Percentiles rank a stretch among this genome's conserved stretches.
These are phyloP conservation scores for Emydura subglobosa DNA, from an alignment of 2,113 vertebrate genomes.

Conservation along the genomic window DNA sequence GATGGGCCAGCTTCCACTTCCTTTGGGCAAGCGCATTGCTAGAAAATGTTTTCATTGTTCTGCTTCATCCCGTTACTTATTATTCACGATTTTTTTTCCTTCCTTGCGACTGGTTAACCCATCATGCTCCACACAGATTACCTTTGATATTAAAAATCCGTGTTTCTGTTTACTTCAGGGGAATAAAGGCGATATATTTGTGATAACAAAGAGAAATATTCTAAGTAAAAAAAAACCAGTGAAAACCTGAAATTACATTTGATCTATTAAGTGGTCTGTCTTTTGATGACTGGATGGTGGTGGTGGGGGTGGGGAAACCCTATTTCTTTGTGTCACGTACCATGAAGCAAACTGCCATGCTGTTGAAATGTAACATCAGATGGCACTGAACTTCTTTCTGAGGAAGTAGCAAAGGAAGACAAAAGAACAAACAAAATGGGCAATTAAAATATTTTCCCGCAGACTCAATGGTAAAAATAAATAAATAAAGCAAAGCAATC, in stretches of 20 bases:
- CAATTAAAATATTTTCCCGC: background rate
- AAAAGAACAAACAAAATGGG: background rate
- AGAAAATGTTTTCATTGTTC: background rate
- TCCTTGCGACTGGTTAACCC: background rate
- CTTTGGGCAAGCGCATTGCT: background rate
- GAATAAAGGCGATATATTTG: background rate
- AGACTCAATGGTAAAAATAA: background rate
- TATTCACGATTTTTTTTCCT: background rate
- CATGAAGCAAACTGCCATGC: background rate
- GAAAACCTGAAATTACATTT: fast-evolving
- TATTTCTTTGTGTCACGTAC: fast-evolving
- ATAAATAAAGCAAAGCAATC: fast-evolving
- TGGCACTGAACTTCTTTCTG: background rate
- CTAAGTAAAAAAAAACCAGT: background rate
- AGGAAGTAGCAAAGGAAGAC: background rate
- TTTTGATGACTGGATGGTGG: background rate
- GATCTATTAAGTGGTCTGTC: background rate
- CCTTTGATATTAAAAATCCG: background rate
- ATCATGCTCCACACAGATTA: background rate
- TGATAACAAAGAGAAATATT: background rate
- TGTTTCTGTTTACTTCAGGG: background rate
- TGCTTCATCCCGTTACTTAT: background rate
- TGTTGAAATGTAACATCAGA: background rate
- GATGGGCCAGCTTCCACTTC: background rate
- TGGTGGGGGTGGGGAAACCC: background rate